Evolutionary conservation across 2,113 vertebrate genomes (phyloP).

Genomic region (Mormoops blainvillei): DNA sequence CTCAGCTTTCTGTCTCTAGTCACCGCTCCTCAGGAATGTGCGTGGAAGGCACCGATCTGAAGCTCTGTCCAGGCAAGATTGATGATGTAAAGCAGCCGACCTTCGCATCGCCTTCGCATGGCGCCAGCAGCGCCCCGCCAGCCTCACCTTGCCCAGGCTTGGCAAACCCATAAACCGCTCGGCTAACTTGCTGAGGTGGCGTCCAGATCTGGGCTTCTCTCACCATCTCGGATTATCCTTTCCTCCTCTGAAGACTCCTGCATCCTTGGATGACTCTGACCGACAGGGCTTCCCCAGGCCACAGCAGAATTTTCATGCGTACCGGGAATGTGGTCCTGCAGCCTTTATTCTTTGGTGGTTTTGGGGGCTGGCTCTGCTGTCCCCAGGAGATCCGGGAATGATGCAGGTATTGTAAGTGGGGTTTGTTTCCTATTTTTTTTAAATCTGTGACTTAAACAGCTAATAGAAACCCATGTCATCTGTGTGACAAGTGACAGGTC

Average conservation of each 20-base stretch:
- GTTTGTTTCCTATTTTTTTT: neutral
- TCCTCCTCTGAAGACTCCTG: conserved; percentile 29
- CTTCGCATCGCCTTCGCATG: conserved; percentile 73
- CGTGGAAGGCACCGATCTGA: conserved; percentile 65
- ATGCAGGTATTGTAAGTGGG: neutral
- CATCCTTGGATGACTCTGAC: conserved; percentile 16
- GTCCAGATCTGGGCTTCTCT: neutral
- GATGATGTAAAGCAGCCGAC: conserved; percentile 80
- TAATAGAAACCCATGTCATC: conserved; percentile 53
- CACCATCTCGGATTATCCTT: conserved; percentile 1
- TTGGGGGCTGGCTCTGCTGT: neutral
- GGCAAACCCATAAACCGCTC: conserved; percentile 59
- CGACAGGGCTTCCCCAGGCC: neutral
- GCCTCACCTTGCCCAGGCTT: conserved; percentile 71
- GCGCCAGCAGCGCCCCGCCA: conserved; percentile 66
- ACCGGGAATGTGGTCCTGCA: neutral
- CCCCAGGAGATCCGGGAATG: neutral
- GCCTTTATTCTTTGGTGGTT: neutral
- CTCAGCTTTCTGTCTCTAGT: conserved; percentile 68
- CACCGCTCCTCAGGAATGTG: conserved; percentile 80
- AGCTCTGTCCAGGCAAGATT: conserved; percentile 73
- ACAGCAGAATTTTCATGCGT: neutral
- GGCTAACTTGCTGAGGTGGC: neutral
- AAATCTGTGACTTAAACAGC: conserved; percentile 56
- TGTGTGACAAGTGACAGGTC: conserved; percentile 73